Evolutionary conservation across 1,140 invertebrate species (phyloP).

Genomic region (Drosophila setifemur): DNA sequence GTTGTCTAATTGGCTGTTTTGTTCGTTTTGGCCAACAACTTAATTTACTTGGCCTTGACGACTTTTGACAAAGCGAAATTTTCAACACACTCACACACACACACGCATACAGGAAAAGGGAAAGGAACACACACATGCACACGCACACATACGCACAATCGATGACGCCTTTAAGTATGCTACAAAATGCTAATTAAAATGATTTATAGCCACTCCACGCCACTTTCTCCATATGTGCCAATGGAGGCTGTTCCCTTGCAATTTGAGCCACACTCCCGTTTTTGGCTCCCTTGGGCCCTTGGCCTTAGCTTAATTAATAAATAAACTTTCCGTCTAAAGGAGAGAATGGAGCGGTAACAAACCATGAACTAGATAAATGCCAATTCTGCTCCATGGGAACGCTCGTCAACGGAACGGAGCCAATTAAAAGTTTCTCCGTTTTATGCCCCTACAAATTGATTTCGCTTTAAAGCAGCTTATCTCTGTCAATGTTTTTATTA

Average conservation of each 20-base stretch:
- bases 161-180: constrained; percentile 44
- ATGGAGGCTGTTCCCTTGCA: constrained; percentile 22
- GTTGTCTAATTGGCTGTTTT: constrained; percentile 57
- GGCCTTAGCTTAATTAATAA: constrained; percentile 60
- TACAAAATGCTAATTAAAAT: constrained; percentile 70
- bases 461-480: constrained; percentile 17
- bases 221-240: constrained; percentile 42
- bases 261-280: constrained; percentile 22
- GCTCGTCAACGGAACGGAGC: constrained; percentile 18
- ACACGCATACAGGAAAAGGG: neutral
- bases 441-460: neutral
- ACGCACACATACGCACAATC: constrained; percentile 28
- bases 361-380: constrained; percentile 58
- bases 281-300: neutral
- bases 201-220: constrained; percentile 49
- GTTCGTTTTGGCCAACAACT: constrained; percentile 53
- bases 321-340: constrained; percentile 29
- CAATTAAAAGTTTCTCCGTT: constrained; percentile 23
- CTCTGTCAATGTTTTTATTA: neutral
- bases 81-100: neutral
- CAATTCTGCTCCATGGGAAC: constrained; percentile 24
- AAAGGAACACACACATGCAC: neutral
- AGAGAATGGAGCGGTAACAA: neutral
- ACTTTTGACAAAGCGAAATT: constrained; percentile 53
- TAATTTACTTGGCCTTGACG: constrained; percentile 53